phyloP scores from a whole-genome alignment of 2,797 vertebrate species.

The Phrynocephalus forsythii region DNA sequence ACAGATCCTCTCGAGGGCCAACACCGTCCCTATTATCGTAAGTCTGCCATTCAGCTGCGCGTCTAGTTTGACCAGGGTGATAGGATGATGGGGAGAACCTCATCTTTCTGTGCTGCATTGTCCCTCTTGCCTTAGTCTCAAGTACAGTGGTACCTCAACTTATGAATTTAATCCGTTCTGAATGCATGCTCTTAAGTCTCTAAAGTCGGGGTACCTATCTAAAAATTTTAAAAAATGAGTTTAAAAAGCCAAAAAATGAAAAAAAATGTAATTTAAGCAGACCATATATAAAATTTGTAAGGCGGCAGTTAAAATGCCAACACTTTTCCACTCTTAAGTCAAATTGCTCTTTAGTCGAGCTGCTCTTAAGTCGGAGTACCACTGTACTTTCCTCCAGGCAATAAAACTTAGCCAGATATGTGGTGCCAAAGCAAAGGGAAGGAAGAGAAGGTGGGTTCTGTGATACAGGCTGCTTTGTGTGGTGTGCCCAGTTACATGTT shows the following conservation, averaged over 20 bases:
- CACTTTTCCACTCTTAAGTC: too few species aligned
- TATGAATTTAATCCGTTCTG: too few species aligned
- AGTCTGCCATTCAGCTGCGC: conserved; percentile 73
- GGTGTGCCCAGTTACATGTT: too few species aligned
- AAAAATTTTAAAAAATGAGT: too few species aligned
- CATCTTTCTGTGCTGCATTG: fast-evolving
- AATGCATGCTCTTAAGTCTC: too few species aligned
- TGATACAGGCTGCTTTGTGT: background rate
- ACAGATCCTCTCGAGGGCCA: conserved; percentile 94
- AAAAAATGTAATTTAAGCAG: too few species aligned
- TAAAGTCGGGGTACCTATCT: too few species aligned
- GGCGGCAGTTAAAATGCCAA: too few species aligned
- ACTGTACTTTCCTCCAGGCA: background rate
- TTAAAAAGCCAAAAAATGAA: too few species aligned
- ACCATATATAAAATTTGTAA: too few species aligned
- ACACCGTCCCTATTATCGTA: conserved; percentile 93
- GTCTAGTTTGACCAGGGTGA: background rate
- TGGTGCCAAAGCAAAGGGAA: background rate
- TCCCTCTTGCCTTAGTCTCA: background rate
- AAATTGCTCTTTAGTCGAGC: too few species aligned
- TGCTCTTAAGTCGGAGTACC: too few species aligned
- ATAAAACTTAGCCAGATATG: background rate
- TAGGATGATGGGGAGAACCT: background rate
- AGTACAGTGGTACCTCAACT: background rate
- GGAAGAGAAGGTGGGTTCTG: conserved; percentile 5